Evolutionary conservation across 2,113 vertebrate genomes (phyloP).

Genomic region (Ammodytes marinus): DNA sequence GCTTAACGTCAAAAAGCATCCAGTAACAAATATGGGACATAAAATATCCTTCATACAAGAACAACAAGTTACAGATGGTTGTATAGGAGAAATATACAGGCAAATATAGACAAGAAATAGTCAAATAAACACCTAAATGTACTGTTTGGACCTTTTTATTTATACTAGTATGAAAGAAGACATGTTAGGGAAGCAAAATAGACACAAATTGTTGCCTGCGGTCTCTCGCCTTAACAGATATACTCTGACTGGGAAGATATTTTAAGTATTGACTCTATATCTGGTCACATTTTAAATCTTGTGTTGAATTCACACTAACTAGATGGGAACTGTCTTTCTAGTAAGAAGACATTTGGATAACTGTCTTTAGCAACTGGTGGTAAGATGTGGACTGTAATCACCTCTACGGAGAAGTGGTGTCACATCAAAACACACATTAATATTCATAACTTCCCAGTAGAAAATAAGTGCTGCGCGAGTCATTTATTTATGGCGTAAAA

Average conservation of each 20-base stretch:
- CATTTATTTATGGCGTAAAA: neutral
- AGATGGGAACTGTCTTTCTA: neutral
- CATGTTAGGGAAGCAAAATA: too few species aligned
- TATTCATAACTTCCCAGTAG: neutral
- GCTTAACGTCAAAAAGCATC: neutral
- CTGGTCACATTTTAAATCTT: neutral
- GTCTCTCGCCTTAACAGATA: fast-evolving
- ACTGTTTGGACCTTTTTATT: too few species aligned
- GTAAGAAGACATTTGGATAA: neutral
- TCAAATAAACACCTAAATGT: too few species aligned
- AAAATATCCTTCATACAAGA: neutral
- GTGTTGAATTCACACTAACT: too few species aligned
- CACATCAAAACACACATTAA: conserved; percentile 12
- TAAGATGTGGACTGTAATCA: neutral
- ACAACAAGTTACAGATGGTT: neutral
- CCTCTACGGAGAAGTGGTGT: neutral
- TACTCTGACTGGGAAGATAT: neutral
- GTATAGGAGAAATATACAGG: too few species aligned
- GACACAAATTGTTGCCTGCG: too few species aligned
- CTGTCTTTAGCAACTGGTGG: too few species aligned
- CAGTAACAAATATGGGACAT: neutral
- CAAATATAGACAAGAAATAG: too few species aligned
- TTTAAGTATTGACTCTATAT: neutral
- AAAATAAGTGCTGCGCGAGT: neutral
- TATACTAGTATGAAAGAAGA: too few species aligned